Conservation (phyloP, 2,113 vertebrate genomes). For the Desmodus rotundus region DNA sequence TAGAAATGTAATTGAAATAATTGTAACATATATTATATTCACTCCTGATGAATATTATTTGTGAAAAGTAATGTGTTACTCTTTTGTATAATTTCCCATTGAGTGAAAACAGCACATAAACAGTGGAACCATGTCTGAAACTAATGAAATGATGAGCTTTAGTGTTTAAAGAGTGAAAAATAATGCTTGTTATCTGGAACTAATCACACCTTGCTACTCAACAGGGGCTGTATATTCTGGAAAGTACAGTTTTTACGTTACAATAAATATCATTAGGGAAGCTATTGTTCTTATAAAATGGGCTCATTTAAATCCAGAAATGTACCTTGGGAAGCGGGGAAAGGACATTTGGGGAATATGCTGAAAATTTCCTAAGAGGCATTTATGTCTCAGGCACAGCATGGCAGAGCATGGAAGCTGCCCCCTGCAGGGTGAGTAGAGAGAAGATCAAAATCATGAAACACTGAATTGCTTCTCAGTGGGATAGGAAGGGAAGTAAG, state of each 20-base stretch:
- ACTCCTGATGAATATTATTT: neutral
- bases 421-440: neutral
- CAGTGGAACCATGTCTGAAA: constrained; percentile 7
- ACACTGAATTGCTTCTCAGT: neutral
- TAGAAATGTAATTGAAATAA: neutral
- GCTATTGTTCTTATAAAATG: constrained; percentile 10
- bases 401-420: neutral
- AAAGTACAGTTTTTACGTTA: neutral
- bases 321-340: neutral
- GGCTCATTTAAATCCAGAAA: neutral
- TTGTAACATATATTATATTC: neutral
- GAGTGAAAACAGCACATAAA: neutral
- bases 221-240: neutral
- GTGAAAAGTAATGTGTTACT: neutral
- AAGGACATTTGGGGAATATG: neutral
- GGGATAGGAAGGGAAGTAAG: neutral
- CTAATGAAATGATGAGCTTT: constrained; percentile 14
- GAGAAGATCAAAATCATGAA: neutral
- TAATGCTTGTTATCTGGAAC: neutral
- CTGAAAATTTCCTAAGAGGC: neutral
- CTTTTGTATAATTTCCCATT: constrained; percentile 15
- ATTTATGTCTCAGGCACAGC: neutral
- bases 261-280: constrained; percentile 6
- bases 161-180: constrained; percentile 12
- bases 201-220: neutral